phyloP scores from a whole-genome alignment of 2,888 invertebrate genomes.

The Limnephilus lunatus region DNA sequence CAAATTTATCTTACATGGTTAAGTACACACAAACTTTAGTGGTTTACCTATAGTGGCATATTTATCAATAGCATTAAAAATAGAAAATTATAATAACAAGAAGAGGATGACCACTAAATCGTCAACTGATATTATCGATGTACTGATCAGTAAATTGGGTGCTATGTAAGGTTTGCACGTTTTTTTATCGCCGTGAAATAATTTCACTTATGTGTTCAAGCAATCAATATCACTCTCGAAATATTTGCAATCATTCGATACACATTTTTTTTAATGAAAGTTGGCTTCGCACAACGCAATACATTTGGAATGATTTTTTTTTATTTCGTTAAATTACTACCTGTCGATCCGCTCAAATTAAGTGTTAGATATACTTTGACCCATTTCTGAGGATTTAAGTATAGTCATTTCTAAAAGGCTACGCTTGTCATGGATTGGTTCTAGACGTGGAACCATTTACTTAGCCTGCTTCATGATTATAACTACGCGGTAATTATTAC shows the following conservation, averaged over 20 bases:
- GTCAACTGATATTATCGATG: neutral
- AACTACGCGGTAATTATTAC: conserved; percentile 18
- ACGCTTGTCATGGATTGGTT: conserved; percentile 29
- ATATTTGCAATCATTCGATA: neutral
- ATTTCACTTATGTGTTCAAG: neutral
- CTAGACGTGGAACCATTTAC: conserved; percentile 31
- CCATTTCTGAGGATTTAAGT: conserved; percentile 36
- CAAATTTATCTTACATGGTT: too few species aligned
- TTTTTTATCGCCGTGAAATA: neutral
- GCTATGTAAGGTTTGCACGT: neutral
- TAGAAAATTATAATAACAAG: neutral
- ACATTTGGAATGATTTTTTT: conserved; percentile 13
- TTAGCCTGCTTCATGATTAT: neutral
- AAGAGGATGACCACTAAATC: neutral
- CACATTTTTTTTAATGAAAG: neutral
- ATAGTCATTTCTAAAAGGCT: conserved; percentile 30
- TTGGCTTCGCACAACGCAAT: neutral
- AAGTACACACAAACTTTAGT: too few species aligned
- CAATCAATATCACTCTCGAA: neutral
- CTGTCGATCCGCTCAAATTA: conserved; percentile 40
- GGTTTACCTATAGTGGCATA: too few species aligned
- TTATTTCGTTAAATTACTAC: conserved; percentile 15
- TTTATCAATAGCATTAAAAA: neutral
- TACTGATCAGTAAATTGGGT: neutral
- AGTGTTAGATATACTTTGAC: conserved; percentile 41